Conservation (phyloP, 2,113 vertebrate genomes). For the Chionis minor region DNA sequence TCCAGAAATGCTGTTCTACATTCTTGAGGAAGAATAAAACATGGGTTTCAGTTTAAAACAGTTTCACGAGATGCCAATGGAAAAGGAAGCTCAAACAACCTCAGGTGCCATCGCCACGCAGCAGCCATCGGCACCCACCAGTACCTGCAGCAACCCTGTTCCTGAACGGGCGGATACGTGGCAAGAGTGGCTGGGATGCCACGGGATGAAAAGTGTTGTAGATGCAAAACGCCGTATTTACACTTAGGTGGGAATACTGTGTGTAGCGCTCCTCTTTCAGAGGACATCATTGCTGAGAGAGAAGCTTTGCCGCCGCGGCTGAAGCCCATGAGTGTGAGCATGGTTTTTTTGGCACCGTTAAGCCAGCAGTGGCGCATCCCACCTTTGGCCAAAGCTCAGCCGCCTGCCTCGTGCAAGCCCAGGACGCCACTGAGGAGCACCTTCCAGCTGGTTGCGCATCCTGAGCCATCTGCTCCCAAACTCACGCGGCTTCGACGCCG, state of each 20-base stretch:
- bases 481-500: not conserved
- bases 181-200: not conserved
- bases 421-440: not conserved
- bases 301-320: not conserved
- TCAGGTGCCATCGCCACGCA: not conserved
- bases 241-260: not conserved
- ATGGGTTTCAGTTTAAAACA: not conserved
- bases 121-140: not conserved
- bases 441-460: not conserved
- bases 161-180: not conserved
- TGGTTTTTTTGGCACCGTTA: not conserved
- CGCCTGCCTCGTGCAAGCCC: not conserved
- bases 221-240: not conserved
- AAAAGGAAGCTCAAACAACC: not conserved
- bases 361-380: not conserved
- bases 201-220: fast-evolving
- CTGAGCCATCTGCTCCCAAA: not conserved
- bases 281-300: not conserved
- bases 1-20: not conserved
- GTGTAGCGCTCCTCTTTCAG: not conserved
- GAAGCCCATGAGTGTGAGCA: fast-evolving
- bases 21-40: not conserved
- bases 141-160: not conserved
- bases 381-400: not conserved
- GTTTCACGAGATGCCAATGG: not conserved